Evolutionary conservation across 2,113 vertebrate genomes (phyloP), one percentile per base, ranked within the genome.

Genomic region (Cyphomyrus plagiostoma): DNA sequence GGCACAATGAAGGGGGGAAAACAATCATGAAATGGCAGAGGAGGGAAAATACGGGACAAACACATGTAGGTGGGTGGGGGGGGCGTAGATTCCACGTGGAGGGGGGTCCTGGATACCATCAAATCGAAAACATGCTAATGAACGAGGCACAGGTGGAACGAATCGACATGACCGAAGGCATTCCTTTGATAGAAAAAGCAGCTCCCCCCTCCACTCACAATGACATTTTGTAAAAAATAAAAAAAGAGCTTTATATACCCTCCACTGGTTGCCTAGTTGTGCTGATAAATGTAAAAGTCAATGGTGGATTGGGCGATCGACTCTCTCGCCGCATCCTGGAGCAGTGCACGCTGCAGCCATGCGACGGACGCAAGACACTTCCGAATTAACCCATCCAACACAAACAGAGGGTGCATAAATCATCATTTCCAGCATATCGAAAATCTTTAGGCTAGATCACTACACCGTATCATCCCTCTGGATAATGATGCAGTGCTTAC

Each of bases 401-500:
- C 46, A 49, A 49, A 49, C 39, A 84, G 21, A 84, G 42, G 46
- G 45, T 84, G 9, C 82, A 84, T 45, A 84, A 84, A 23, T 46
- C 82, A 84, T 84, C 39, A n/a, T 49, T 84, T 77, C 74, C 35
- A 35, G 30, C 74, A 42, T 77, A 77, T 77, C 4, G 74, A 77
- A 77, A 77, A 77, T 77, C 74, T 39, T 39, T 77, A 77, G 74
- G 74, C 35, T 39, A 77, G 42, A 77, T 42, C 74, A 77, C 74
- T 35, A 4, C 5, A 15, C 35, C 17, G 74, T 17, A 42, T 77
- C 35, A 39, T 35, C 30, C 74, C 74, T 19, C 30, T 93, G 92
- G 93, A 91, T 92, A 92, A 77, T 39, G 35, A 39, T 77, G 35
- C 74, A 35, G 35, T 2, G 74, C 74, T 77, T 42, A 42, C 13